Conservation (phyloP, 2,797 vertebrate species). For the Muscicapa comitata region DNA sequence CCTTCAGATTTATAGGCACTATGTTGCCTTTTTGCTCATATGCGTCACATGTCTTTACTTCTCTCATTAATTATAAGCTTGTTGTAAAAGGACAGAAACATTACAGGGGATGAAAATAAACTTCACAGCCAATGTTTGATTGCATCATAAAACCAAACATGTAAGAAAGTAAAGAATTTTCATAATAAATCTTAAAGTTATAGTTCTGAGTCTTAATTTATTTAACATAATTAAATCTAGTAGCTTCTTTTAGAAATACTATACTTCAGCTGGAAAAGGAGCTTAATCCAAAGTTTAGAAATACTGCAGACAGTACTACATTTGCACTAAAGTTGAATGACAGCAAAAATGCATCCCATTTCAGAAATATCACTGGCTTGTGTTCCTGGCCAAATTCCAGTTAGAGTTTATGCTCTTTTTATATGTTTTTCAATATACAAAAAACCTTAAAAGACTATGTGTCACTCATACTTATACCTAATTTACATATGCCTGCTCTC, state of each 20-base stretch:
- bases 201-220: slow-evolving; percentile 25
- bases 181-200: slow-evolving; percentile 2
- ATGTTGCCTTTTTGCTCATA: neutral
- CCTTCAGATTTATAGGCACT: neutral
- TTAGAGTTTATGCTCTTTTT: neutral
- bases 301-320: neutral
- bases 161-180: slow-evolving; percentile 25
- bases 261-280: neutral
- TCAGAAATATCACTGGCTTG: neutral
- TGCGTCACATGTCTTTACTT: neutral
- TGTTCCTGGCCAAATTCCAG: neutral
- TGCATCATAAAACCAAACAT: slow-evolving; percentile 17
- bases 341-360: neutral
- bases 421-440: neutral
- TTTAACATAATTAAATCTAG: slow-evolving; percentile 34
- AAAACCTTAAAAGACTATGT: accelerated
- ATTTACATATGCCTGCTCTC: neutral
- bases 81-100: slow-evolving; percentile 29
- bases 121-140: slow-evolving; percentile 8
- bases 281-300: neutral
- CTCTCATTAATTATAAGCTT: slow-evolving; percentile 29
- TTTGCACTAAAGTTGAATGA: neutral
- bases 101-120: slow-evolving; percentile 16
- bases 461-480: neutral
- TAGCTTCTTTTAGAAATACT: slow-evolving; percentile 10